Conservation (phyloP, 30 jellyfish, hydroid and myxozoan genomes). For the Sanderia malayensis region DNA sequence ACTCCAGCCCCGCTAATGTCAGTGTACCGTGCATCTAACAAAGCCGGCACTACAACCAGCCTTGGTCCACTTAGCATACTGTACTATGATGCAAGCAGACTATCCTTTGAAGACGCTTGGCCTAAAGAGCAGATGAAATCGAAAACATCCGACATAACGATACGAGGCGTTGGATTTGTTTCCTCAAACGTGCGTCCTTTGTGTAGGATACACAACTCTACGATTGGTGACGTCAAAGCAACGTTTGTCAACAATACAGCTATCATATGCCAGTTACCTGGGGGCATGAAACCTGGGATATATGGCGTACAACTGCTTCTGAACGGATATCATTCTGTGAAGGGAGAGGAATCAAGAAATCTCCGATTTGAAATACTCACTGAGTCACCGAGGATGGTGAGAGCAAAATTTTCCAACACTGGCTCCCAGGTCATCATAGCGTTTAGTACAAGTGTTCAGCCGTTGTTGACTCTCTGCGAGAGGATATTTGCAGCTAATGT, state of each 20-base stretch:
- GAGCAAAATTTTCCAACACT: background rate
- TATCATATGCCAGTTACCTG: background rate
- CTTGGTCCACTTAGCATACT: no score
- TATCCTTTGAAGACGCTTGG: background rate
- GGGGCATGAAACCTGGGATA: conserved; percentile 1
- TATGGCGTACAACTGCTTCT: background rate
- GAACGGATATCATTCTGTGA: background rate
- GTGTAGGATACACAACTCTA: background rate
- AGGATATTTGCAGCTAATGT: background rate
- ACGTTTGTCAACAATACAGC: background rate
- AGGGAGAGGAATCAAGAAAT: background rate
- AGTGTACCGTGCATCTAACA: no score
- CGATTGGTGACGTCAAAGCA: background rate
- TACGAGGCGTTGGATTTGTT: background rate
- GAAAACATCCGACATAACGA: background rate
- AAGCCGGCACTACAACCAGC: no score
- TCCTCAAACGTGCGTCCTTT: background rate
- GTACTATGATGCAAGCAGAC: background rate
- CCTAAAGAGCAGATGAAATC: background rate
- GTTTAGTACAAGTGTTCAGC: background rate
- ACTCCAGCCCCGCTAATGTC: background rate
- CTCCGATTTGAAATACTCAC: background rate
- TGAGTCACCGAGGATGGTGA: background rate
- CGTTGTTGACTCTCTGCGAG: background rate
- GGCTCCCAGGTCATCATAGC: conserved; percentile 1